Percentiles rank a stretch among this genome's conserved stretches.
These are phyloP conservation scores for Garrulus glandarius DNA, from an alignment of 2,797 vertebrate genomes.

Conservation along the genomic window DNA sequence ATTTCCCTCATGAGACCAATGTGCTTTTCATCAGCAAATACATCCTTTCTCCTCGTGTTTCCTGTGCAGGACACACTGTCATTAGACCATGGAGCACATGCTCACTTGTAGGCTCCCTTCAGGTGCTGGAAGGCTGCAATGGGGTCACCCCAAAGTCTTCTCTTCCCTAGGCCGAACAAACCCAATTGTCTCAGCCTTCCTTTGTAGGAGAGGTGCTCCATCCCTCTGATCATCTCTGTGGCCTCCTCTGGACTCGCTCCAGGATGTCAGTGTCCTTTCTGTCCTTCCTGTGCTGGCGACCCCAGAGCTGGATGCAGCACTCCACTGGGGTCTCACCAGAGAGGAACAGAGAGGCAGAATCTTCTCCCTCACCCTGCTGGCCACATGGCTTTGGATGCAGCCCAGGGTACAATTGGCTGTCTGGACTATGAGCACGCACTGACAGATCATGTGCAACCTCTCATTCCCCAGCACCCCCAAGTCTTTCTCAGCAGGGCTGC, in stretches of 20 bases:
- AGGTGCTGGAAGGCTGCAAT: not conserved
- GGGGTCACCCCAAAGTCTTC: not conserved
- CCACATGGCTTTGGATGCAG: not conserved
- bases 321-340: not conserved
- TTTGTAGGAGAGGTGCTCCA: not conserved
- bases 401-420: too few species aligned
- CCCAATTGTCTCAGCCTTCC: not conserved
- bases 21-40: not conserved
- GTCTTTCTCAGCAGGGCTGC: too few species aligned
- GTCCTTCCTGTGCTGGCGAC: not conserved
- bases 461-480: too few species aligned
- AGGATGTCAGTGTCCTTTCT: too few species aligned
- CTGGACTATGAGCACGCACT: too few species aligned
- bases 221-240: too few species aligned
- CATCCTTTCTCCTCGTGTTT: not conserved
- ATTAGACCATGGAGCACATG: not conserved
- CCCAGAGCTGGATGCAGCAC: not conserved
- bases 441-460: too few species aligned
- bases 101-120: not conserved
- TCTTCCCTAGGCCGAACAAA: not conserved
- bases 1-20: not conserved
- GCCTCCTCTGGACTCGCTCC: not conserved
- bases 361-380: not conserved
- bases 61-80: not conserved
- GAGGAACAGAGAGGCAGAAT: not conserved